Conservation (phyloP, 1,140 invertebrate genomes). For the Harpegnathos saltator region DNA sequence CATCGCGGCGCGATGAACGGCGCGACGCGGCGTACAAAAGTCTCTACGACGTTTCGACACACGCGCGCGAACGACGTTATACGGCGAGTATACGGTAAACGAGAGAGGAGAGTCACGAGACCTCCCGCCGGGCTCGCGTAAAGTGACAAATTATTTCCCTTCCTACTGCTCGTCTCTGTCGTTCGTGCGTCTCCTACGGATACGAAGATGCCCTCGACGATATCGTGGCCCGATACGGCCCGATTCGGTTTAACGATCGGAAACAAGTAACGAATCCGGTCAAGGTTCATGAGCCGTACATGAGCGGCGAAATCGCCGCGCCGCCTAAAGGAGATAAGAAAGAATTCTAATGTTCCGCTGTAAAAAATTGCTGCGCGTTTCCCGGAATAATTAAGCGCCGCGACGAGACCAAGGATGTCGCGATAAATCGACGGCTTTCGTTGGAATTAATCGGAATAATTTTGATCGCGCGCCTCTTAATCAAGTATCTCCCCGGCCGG, state of each 20-base stretch:
- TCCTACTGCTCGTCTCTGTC: conserved; percentile 16
- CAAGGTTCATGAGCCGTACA: background rate
- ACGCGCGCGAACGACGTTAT: conserved; percentile 57
- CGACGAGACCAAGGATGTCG: conserved; percentile 2
- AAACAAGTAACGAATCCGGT: conserved; percentile 9
- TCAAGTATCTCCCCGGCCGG: background rate
- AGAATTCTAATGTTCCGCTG: background rate
- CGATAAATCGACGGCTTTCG: conserved; percentile 5
- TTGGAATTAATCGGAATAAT: conserved; percentile 47
- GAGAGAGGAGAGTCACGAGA: conserved; percentile 11
- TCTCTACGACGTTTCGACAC: conserved; percentile 58
- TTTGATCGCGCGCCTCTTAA: conserved; percentile 36
- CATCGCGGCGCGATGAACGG: background rate
- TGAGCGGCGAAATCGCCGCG: background rate
- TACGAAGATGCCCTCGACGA: conserved; percentile 40
- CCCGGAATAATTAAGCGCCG: conserved; percentile 18
- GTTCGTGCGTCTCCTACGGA: background rate
- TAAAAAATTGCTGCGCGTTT: conserved; percentile 6
- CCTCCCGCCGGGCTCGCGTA: conserved; percentile 51
- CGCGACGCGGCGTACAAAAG: conserved; percentile 52
- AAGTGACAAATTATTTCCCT: conserved; percentile 71
- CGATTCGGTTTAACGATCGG: conserved; percentile 7
- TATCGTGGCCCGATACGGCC: conserved; percentile 37
- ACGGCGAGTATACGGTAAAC: conserved; percentile 3
- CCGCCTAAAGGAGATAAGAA: background rate